Evolutionary conservation across 2,797 vertebrate genomes (phyloP), one percentile per base, ranked within the genome.

Genomic region (Micropoecilia bifurca): DNA sequence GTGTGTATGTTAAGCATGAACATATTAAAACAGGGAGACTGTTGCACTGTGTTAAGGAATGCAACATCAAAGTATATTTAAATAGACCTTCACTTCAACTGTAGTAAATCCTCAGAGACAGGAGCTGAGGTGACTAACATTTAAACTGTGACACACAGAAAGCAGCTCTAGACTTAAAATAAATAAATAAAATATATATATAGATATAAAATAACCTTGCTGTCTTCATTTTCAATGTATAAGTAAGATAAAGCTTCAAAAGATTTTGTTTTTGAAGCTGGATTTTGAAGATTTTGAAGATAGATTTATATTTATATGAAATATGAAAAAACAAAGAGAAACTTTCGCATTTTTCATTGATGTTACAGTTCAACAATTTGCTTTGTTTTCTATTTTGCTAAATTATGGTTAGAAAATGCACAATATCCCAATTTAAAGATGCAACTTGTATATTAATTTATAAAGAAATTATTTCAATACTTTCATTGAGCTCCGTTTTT

Each of bases 61-160:
- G 36, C 36, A 39, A 50, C 68, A 76, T 53, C 20, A 50, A 76
- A 25, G 25, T 73, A 10, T 59, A 3, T 76, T 73, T 53, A 61
- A 76, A 81, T 63, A 72, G 55, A 69, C 18, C 55, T 9, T 4
- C 25, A 48, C 33, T 80, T 79, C 53, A 41, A 25, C 22, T 69
- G 3, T 14, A 18, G 41, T 25, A 22, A 71, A 59, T 48, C 8
- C 79, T 76, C 41, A 48, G 28, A 80, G 53, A 76, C 68, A 76
- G n/a, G 25, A 72, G 53, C 48, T 59, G 55, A 57, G 39, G 36
- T 36, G n/a, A 50, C 48, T 43, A 48, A 53, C 6, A 50, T 48
- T 33, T 72, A 46, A 71, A 30, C 25, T 59, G 41, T 57, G 63
- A 75, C 20, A 57, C 28, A 43, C 30, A 13, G 30, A 71, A 47